Conservation (phyloP, 2,888 invertebrate species). For the Latrodectus hesperus region DNA sequence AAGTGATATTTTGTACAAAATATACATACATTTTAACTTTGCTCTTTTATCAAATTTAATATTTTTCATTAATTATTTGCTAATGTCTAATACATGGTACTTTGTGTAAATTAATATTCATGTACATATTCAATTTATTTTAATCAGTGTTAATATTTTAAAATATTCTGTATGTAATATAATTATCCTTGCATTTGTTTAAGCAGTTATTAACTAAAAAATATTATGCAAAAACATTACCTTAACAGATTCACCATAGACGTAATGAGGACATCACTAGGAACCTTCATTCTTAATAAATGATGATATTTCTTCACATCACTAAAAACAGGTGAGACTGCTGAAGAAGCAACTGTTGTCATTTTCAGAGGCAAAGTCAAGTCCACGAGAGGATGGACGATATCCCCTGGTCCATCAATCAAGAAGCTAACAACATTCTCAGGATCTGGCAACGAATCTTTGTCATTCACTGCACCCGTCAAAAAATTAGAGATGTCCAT, state of each 20-base stretch:
- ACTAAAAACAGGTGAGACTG: slow-evolving; percentile 72
- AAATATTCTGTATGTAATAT: too few relatives aligned
- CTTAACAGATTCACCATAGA: slow-evolving; percentile 74
- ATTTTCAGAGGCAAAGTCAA: slow-evolving; percentile 68
- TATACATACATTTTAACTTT: too few relatives aligned
- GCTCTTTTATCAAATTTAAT: too few relatives aligned
- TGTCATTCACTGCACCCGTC: slow-evolving; percentile 43
- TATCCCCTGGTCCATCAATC: slow-evolving; percentile 43
- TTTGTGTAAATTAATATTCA: too few relatives aligned
- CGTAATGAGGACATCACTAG: slow-evolving; percentile 72
- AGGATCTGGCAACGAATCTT: slow-evolving; percentile 26
- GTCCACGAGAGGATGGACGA: slow-evolving; percentile 62
- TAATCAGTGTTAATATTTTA: too few relatives aligned
- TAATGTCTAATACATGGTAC: too few relatives aligned
- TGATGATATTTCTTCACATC: slow-evolving; percentile 71
- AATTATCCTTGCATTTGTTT: too few relatives aligned
- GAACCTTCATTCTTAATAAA: slow-evolving; percentile 72
- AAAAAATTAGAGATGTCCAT: slow-evolving; percentile 70
- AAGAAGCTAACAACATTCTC: slow-evolving; percentile 62
- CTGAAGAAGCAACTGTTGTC: slow-evolving; percentile 63
- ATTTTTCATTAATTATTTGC: too few relatives aligned
- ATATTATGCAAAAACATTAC: neutral
- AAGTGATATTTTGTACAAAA: too few relatives aligned
- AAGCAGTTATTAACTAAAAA: too few relatives aligned
- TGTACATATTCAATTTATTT: too few relatives aligned